Evolutionary conservation across 92 coral and sea anemone genomes (phyloP), one percentile per base, ranked within the genome.

Genomic region (Parazoanthus darwini): DNA sequence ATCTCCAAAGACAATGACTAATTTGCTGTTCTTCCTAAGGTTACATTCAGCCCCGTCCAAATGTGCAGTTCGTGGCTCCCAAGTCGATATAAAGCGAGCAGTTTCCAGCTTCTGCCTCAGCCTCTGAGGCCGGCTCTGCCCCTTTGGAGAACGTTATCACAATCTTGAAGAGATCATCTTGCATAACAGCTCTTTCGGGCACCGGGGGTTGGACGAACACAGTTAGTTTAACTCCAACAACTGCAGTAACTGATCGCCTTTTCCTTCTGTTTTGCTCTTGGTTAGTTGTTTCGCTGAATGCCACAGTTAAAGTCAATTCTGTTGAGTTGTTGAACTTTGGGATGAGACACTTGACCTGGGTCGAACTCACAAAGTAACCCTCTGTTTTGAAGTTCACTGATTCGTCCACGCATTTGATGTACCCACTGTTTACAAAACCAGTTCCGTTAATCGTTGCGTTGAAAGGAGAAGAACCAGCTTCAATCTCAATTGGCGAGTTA

Each of bases 281-380:
- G 38, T 16, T 9, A 7, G 6, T 71, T 71, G 35, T 20, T 9
- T 71, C 29, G 67, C 87, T 16, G 79, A 91, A 87, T 2, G 78
- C 15, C 68, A 88, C 14, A 6, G 29, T 76, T 43, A 91, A 58
- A 5, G 9, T 13, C 23, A 87, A 81, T 5, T 80, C 37, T 0
- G 26, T 72, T 6, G 93, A 91, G 26, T 20, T 18, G 44, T 36
- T 26, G 75, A 72, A 74, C 15, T 48, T n/a, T 44, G 93, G 93
- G 46, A 91, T 78, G 15, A 68, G 50, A 56, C 93, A 91, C 33
- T 56, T 86, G 38, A 91, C 78, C 73, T 91, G 80, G n/a, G 90
- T 80, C 15, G 72, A 44, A 56, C 79, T 77, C 68, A 87, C 85
- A 79, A 87, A 82, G 58, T 65, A 82, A 15, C 82, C 78, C 42